phyloP scores from a whole-genome alignment of 2,797 vertebrate species.

The Phrynocephalus vlangalii region DNA sequence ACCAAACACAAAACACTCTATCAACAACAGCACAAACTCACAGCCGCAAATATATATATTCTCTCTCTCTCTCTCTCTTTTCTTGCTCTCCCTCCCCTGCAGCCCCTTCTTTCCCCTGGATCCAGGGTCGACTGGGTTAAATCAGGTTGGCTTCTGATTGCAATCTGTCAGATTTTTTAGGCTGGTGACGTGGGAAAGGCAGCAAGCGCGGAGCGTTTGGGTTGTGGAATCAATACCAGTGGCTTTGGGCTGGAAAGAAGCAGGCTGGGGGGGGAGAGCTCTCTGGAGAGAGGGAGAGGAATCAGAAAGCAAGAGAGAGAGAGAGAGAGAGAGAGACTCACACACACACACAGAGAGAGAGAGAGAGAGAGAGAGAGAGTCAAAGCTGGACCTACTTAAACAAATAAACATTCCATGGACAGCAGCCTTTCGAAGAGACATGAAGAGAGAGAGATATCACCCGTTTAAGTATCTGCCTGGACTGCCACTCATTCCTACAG shows the following conservation, averaged over 20 bases:
- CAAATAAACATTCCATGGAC: not conserved
- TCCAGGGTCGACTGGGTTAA: slow-evolving; percentile 84
- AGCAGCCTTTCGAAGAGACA: not conserved
- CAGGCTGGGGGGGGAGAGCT: slow-evolving; percentile 77
- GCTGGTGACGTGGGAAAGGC: slow-evolving; percentile 83
- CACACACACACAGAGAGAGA: no score
- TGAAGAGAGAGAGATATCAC: not conserved
- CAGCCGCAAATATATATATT: slow-evolving; percentile 1
- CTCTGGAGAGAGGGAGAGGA: slow-evolving; percentile 74
- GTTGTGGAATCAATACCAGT: slow-evolving; percentile 86
- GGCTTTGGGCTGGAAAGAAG: slow-evolving; percentile 71
- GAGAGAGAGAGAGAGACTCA: not conserved
- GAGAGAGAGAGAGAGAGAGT: not conserved
- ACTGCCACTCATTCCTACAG: not conserved
- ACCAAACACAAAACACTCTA: not conserved
- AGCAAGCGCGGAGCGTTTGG: slow-evolving; percentile 79
- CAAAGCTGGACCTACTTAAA: not conserved
- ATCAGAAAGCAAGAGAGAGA: slow-evolving; percentile 1
- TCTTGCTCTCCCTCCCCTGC: not conserved
- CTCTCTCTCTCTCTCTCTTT: not conserved
- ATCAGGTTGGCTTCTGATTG: slow-evolving; percentile 88
- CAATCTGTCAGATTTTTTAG: slow-evolving; percentile 90
- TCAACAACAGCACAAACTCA: not conserved
- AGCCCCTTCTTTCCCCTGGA: not conserved
- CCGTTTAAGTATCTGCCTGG: not conserved